Evolutionary conservation across 2,797 vertebrate genomes (phyloP), one percentile per base, ranked within the genome.

Genomic region (Schizothorax lantsangensis): DNA sequence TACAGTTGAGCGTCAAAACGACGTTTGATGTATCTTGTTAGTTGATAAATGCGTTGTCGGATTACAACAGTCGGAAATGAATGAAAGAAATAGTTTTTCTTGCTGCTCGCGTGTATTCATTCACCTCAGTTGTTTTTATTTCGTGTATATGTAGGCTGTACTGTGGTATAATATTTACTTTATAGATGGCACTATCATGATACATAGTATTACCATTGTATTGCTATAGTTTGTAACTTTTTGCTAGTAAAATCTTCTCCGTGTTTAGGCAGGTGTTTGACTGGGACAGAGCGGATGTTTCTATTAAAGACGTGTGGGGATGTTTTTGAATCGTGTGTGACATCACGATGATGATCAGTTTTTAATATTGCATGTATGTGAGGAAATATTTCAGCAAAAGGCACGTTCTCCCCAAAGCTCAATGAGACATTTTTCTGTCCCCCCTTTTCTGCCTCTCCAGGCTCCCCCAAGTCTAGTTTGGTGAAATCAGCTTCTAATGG

Each of bases 381-480:
- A 49, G 38, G 52, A 59, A 40, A 43, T 17, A 45, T 64, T 47
- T 14, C 0, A 66, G 36, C 21, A 12, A 80, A 66, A 6, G 17
- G 26, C 17, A 69, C 30, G 26, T 71, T 75, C 15, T 75, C 72
- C 17, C 11, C 26, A 33, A 38, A 78, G 52, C 54, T 54, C 59
- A 69, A 17, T 14, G 36, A 43, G 23, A 45, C 15, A 5, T 78
- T 38, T 73, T 14, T 54, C 15, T 49, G 57, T 36, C 7, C 26
- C 36, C n/a, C 5, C 8, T 59, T 40, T 68, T 68, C 21, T 49
- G 66, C 59, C 40, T 75, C 17, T 6, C 6, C 62, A 30, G 77
- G 84, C 78, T 81, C 68, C 78, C 78, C 78, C 15, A 49, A 62
- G 78, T 79, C 68, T 81, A n/a, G 26, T 62, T 81, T 49, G 78